phyloP scores from a whole-genome alignment of 64 coral and sea anemone species.

The Dendronephthya gigantea region DNA sequence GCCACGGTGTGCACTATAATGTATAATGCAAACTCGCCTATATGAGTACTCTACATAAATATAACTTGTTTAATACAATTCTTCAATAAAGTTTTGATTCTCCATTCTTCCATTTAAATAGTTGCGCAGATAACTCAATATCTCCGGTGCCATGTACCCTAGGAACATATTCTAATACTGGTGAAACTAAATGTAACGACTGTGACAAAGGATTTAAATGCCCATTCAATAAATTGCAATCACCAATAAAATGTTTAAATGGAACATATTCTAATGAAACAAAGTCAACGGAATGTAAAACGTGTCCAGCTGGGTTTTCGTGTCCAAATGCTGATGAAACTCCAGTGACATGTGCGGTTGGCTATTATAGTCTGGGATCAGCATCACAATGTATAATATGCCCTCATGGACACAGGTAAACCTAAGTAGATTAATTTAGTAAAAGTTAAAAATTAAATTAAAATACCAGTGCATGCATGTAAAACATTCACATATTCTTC shows the following conservation, averaged over 20 bases:
- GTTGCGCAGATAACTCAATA: not conserved
- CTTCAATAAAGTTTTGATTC: too few species aligned
- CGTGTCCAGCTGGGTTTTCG: constrained; percentile 5
- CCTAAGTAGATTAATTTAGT: not conserved
- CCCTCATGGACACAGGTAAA: constrained; percentile 2
- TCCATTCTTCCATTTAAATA: not conserved
- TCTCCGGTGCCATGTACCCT: not conserved
- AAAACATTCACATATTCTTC: too few species aligned
- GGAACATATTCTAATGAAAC: constrained; percentile 2
- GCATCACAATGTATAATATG: not conserved
- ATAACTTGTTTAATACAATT: too few species aligned
- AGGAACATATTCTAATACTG: not conserved
- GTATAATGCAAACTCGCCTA: too few species aligned
- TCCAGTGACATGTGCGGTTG: not conserved
- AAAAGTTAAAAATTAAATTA: too few species aligned
- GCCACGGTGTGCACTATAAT: too few species aligned
- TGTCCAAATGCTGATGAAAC: not conserved
- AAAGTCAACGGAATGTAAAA: not conserved
- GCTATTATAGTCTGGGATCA: not conserved
- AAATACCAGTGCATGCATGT: too few species aligned
- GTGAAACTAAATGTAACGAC: not conserved
- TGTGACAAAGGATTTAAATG: not conserved
- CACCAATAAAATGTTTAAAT: not conserved
- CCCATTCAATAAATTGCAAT: not conserved
- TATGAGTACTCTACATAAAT: too few species aligned